phyloP scores from a whole-genome alignment of 2,113 vertebrate genomes.

The Hyaena hyaena region DNA sequence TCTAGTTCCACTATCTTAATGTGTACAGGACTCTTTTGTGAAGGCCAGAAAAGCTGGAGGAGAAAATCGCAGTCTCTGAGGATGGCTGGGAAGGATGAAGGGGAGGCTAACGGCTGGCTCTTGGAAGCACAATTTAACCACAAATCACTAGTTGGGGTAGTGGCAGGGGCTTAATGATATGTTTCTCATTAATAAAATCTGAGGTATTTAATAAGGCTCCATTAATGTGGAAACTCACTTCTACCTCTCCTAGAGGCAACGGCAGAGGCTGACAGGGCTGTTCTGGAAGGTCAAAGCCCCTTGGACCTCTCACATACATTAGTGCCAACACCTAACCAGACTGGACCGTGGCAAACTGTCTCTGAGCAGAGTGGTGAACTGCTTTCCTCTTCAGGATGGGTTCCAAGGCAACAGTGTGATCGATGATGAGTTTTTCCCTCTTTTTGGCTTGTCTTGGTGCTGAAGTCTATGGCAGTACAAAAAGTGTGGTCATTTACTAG shows the following conservation, averaged over 20 bases:
- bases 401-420: slow-evolving; percentile 23
- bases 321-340: not conserved
- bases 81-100: not conserved
- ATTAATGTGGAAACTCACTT: not conserved
- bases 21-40: slow-evolving; percentile 64
- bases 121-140: not conserved
- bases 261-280: not conserved
- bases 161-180: rapidly evolving
- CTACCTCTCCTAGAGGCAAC: not conserved
- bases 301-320: not conserved
- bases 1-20: slow-evolving; percentile 72
- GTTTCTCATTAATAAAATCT: slow-evolving; percentile 24
- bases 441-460: not conserved
- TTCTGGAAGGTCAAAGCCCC: not conserved
- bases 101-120: not conserved
- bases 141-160: slow-evolving; percentile 34
- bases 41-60: slow-evolving; percentile 23
- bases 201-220: slow-evolving; percentile 56
- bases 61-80: not conserved
- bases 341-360: not conserved
- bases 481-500: not conserved
- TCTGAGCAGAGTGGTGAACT: not conserved
- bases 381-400: not conserved
- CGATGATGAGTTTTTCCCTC: not conserved
- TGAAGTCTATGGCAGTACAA: not conserved